Evolutionary conservation across 2,797 vertebrate species (phyloP).

Genomic region (Megalops cyprinoides): DNA sequence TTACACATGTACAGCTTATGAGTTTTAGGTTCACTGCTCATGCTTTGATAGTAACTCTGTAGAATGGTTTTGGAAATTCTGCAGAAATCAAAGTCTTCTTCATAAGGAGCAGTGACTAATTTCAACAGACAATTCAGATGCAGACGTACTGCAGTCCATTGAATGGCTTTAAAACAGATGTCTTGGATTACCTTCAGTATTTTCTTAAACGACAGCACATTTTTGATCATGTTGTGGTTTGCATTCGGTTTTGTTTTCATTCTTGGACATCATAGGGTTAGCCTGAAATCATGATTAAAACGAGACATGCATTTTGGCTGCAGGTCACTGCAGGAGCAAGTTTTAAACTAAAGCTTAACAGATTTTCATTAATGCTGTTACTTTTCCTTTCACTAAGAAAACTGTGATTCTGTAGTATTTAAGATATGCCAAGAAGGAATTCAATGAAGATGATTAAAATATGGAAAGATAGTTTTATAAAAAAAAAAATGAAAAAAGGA

Average conservation of each 20-base stretch:
- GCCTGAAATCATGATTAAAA: conserved; percentile 71
- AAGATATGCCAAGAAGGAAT: conserved; percentile 51
- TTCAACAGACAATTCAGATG: conserved; percentile 67
- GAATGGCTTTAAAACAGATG: conserved; percentile 73
- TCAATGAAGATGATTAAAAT: conserved; percentile 59
- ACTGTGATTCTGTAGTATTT: conserved; percentile 80
- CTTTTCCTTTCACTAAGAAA: conserved; percentile 66
- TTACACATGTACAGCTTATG: conserved; percentile 72
- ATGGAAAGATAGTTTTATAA: conserved; percentile 77
- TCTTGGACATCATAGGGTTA: conserved; percentile 73
- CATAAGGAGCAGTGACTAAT: conserved; percentile 70
- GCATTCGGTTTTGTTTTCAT: conserved; percentile 66
- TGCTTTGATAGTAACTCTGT: conserved; percentile 67
- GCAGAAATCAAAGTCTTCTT: conserved; percentile 68
- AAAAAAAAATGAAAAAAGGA: conserved; percentile 64
- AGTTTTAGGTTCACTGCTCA: conserved; percentile 66
- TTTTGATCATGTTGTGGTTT: conserved; percentile 70
- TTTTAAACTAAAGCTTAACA: conserved; percentile 73
- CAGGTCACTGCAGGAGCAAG: conserved; percentile 68
- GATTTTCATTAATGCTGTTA: conserved; percentile 78
- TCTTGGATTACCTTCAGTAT: conserved; percentile 68
- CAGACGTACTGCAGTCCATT: conserved; percentile 73
- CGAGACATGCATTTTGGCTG: conserved; percentile 69
- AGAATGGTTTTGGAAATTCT: conserved; percentile 60
- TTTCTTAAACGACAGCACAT: conserved; percentile 70